These are phyloP conservation scores for Ochropleura leucogaster DNA, from an alignment of 2,888 invertebrate species.

Conservation along the genomic window DNA sequence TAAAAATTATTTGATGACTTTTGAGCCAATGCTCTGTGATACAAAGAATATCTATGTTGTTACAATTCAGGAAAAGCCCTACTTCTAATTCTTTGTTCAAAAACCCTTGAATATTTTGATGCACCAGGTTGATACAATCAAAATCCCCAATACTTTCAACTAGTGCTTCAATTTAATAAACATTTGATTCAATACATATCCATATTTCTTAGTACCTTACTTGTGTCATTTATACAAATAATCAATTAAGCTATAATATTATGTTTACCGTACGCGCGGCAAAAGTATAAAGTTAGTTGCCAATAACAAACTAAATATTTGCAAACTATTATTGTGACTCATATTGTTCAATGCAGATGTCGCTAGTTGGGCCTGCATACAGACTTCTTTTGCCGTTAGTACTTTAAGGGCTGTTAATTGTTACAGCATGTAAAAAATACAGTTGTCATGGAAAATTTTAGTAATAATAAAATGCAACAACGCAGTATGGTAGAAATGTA, in stretches of 20 bases:
- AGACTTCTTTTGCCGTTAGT: background rate
- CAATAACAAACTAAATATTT: background rate
- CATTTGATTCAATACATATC: slow-evolving; percentile 61
- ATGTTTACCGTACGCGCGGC: slow-evolving; percentile 24
- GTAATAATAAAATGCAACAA: background rate
- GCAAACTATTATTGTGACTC: slow-evolving; percentile 8
- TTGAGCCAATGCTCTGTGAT: no score
- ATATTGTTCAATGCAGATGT: slow-evolving; percentile 21
- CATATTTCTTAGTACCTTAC: slow-evolving; percentile 51
- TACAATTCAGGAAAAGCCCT: no score
- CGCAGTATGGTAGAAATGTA: slow-evolving; percentile 37
- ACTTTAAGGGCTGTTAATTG: background rate
- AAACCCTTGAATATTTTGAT: no score
- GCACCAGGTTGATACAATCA: no score
- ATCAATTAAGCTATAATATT: slow-evolving; percentile 13
- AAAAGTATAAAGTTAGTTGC: background rate
- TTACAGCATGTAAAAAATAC: background rate
- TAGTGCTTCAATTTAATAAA: slow-evolving; percentile 59
- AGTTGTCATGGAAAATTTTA: background rate
- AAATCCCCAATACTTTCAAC: no score
- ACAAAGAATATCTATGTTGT: no score
- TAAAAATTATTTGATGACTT: no score
- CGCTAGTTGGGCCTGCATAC: slow-evolving; percentile 19
- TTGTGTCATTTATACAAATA: slow-evolving; percentile 44
- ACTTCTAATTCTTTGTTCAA: no score